These are phyloP conservation scores for Epinotia nisella DNA, from an alignment of 2,888 invertebrate species.

Conservation along the genomic window DNA sequence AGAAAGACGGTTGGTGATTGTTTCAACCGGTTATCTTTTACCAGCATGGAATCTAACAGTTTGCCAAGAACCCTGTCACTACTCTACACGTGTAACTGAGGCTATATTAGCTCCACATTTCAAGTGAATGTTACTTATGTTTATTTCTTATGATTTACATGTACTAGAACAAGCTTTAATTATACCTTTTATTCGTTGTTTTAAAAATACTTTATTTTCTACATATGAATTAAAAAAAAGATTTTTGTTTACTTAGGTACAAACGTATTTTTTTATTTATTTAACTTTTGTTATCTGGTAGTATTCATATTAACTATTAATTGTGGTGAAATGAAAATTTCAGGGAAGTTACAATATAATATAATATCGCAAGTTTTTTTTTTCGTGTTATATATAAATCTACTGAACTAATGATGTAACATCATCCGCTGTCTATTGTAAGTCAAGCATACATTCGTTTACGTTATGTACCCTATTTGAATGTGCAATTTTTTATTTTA, in stretches of 20 bases:
- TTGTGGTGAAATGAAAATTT: not conserved
- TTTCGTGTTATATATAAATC: not conserved
- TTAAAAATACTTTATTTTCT: constrained; percentile 10
- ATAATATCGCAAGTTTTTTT: not conserved
- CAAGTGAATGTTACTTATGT: not conserved
- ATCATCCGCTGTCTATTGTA: not conserved
- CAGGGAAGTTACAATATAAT: not conserved
- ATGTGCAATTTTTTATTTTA: not conserved
- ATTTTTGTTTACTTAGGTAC: not conserved
- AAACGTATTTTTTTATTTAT: constrained; percentile 18
- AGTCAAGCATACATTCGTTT: not conserved
- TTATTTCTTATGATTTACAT: constrained; percentile 26
- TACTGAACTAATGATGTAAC: not conserved
- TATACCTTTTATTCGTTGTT: constrained; percentile 21
- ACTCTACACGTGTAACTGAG: not conserved
- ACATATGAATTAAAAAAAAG: not conserved
- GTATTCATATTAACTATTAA: constrained; percentile 6
- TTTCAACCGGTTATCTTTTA: no score
- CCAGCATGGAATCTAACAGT: no score
- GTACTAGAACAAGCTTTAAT: constrained; percentile 38
- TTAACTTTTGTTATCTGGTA: constrained; percentile 10
- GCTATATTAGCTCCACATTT: not conserved
- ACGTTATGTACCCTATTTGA: not conserved
- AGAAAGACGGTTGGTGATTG: no score
- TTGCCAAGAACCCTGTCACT: not conserved